Evolutionary conservation across 2,888 invertebrate species (phyloP).

Genomic region (Machimus atricapillus): DNA sequence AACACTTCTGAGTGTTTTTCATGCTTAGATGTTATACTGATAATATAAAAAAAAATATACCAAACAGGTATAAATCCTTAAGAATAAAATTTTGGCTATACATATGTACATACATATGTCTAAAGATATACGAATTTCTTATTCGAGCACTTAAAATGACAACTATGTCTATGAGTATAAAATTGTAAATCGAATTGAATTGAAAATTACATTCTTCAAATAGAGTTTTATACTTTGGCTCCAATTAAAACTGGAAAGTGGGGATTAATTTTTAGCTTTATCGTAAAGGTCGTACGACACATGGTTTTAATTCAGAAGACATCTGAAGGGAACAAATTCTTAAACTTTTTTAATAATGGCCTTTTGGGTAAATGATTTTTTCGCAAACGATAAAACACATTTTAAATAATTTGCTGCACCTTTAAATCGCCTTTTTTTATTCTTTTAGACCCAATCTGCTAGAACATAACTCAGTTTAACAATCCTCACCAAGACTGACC

Average conservation of each 20-base stretch:
- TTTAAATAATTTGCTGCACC: not conserved
- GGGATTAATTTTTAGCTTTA: not conserved
- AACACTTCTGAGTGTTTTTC: too few species aligned
- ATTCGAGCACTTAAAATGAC: too few species aligned
- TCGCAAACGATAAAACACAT: not conserved
- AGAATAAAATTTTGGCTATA: too few species aligned
- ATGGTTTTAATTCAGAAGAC: not conserved
- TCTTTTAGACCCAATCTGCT: not conserved
- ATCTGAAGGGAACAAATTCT: not conserved
- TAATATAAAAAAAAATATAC: too few species aligned
- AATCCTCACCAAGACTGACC: not conserved
- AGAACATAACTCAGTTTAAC: not conserved
- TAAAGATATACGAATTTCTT: too few species aligned
- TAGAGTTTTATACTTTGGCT: too few species aligned
- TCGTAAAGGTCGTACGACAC: not conserved
- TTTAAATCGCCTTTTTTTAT: not conserved
- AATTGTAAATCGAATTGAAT: too few species aligned
- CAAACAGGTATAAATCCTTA: too few species aligned
- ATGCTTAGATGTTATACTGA: too few species aligned
- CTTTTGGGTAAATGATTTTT: not conserved
- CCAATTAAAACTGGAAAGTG: not conserved
- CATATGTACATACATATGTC: too few species aligned
- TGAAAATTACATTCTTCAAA: too few species aligned
- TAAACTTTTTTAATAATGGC: not conserved
- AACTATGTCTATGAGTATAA: too few species aligned